Percentiles rank a stretch among this genome's conserved stretches.
Evolutionary conservation across 2,888 invertebrate genomes (phyloP).

Genomic region (Drosophila mulleri): DNA sequence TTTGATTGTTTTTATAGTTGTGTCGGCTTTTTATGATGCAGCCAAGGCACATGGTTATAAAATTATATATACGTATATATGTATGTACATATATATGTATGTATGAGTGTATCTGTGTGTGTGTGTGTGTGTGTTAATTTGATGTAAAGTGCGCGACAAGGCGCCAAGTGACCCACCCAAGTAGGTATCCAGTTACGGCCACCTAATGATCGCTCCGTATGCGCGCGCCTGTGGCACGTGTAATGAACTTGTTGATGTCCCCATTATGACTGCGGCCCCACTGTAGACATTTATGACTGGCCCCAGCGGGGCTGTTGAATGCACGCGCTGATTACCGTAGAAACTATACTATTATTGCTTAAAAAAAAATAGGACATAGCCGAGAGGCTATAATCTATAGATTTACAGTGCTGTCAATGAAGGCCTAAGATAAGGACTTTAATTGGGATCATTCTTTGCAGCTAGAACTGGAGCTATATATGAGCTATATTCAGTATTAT

Average conservation of each 20-base stretch:
- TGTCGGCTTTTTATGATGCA: constrained; percentile 62
- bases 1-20: constrained; percentile 78
- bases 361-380: neutral
- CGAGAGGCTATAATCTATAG: neutral
- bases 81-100: neutral
- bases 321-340: neutral
- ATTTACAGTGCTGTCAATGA: neutral
- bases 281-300: constrained; percentile 5
- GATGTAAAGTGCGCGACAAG: constrained; percentile 71
- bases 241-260: constrained; percentile 34
- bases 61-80: constrained; percentile 38
- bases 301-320: neutral
- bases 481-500: too few species aligned
- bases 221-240: constrained; percentile 18
- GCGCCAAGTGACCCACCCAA: constrained; percentile 45
- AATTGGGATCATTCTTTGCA: neutral
- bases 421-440: neutral
- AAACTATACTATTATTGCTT: neutral
- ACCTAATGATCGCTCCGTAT: constrained; percentile 56
- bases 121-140: constrained; percentile 73
- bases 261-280: constrained; percentile 2
- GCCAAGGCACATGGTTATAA: constrained; percentile 56
- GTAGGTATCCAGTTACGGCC: constrained; percentile 22
- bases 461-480: neutral
- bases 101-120: constrained; percentile 28